A percentile compares a stretch with the other conserved stretches of the same genome.
These are phyloP conservation scores for Stictonetta naevosa DNA, from an alignment of 2,113 vertebrate species.

Conservation along the genomic window DNA sequence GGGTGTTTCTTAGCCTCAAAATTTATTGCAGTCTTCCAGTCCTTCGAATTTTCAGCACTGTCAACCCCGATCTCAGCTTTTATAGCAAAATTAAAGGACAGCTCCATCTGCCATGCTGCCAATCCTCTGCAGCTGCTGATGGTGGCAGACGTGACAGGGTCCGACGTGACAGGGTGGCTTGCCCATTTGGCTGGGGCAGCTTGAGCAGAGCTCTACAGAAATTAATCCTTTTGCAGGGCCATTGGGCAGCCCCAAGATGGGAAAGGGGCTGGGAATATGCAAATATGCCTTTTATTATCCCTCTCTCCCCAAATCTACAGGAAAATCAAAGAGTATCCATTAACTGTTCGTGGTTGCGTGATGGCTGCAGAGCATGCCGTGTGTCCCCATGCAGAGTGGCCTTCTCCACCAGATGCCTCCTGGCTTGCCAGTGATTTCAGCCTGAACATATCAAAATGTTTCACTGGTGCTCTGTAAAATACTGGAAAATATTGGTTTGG, in stretches of 20 bases:
- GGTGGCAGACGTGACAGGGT: accelerated
- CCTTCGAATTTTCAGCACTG: not conserved
- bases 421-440: conserved; percentile 2
- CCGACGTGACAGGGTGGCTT: not conserved
- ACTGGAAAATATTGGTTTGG: conserved; percentile 49
- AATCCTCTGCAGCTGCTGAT: not conserved
- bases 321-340: not conserved
- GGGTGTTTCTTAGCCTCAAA: not conserved
- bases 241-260: not conserved
- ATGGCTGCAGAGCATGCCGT: not conserved
- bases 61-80: not conserved
- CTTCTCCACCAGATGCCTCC: not conserved
- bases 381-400: not conserved
- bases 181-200: accelerated
- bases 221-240: not conserved
- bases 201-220: not conserved
- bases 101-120: not conserved
- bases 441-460: conserved; percentile 31
- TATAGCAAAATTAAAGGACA: not conserved
- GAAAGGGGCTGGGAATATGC: not conserved
- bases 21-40: not conserved
- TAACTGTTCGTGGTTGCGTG: not conserved
- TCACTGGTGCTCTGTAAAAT: conserved; percentile 37
- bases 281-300: not conserved
- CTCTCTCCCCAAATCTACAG: not conserved